Evolutionary conservation across 1,140 invertebrate genomes (phyloP).

Genomic region (Nilaparvata lugens): DNA sequence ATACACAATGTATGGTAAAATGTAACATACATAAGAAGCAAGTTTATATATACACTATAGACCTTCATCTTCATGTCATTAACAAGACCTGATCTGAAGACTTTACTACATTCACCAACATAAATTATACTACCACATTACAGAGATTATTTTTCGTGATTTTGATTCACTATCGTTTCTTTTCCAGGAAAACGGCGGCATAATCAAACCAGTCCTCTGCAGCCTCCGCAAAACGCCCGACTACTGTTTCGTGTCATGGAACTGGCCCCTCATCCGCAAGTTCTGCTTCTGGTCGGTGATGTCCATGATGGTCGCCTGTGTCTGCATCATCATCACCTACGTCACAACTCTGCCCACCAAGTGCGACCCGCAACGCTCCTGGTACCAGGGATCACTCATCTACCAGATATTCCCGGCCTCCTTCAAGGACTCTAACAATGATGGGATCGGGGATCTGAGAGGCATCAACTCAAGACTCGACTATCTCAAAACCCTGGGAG

Average conservation of each 20-base stretch:
- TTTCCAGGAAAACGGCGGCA: slow-evolving; percentile 42
- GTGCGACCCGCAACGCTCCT: slow-evolving; percentile 55
- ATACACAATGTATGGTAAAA: no score
- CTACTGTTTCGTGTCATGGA: slow-evolving; percentile 65
- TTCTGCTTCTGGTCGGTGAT: slow-evolving; percentile 59
- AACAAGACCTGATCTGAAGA: no score
- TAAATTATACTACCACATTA: no score
- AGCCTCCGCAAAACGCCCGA: slow-evolving; percentile 45
- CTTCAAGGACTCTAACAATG: slow-evolving; percentile 62
- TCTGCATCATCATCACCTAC: slow-evolving; percentile 57
- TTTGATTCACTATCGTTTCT: background rate
- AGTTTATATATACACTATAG: no score
- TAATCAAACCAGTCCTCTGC: slow-evolving; percentile 37
- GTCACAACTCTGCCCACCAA: slow-evolving; percentile 57
- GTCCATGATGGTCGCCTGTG: slow-evolving; percentile 54
- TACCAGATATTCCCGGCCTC: slow-evolving; percentile 77
- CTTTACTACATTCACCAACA: no score
- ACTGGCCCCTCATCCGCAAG: slow-evolving; percentile 66
- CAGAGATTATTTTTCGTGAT: no score
- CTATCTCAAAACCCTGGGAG: slow-evolving; percentile 55
- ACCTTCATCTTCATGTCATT: no score
- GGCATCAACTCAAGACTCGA: slow-evolving; percentile 55
- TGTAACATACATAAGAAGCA: no score
- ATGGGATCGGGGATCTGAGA: slow-evolving; percentile 63
- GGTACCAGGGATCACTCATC: slow-evolving; percentile 72